These are phyloP conservation scores for Cardiocondyla obscurior DNA, from an alignment of 1,140 invertebrate genomes.

Conservation along the genomic window DNA sequence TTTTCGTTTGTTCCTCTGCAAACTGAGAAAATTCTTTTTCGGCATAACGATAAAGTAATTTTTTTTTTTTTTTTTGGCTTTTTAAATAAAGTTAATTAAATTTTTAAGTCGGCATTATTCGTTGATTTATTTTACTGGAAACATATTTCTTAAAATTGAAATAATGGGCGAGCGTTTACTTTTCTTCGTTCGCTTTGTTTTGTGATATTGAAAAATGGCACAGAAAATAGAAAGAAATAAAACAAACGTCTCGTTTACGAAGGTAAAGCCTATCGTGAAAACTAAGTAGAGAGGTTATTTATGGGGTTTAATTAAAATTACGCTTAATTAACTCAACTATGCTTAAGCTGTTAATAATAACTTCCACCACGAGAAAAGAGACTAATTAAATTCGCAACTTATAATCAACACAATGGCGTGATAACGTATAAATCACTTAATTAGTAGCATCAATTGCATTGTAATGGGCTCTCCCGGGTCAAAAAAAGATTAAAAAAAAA, in stretches of 20 bases:
- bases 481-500: background rate
- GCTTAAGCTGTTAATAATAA: constrained; percentile 30
- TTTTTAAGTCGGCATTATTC: background rate
- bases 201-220: background rate
- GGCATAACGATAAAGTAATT: background rate
- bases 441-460: constrained; percentile 48
- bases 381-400: constrained; percentile 47
- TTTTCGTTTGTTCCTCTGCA: background rate
- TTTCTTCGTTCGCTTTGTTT: too few relatives aligned
- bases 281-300: constrained; percentile 28
- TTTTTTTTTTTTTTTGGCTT: too few relatives aligned
- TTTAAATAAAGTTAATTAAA: background rate
- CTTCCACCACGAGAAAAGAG: constrained; percentile 13
- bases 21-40: constrained; percentile 15
- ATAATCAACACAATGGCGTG: constrained; percentile 23
- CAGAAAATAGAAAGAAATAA: background rate
- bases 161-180: too few relatives aligned
- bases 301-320: constrained; percentile 23
- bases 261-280: background rate
- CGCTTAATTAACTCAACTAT: constrained; percentile 41
- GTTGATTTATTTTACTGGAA: background rate
- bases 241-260: background rate
- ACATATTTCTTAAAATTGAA: too few relatives aligned
- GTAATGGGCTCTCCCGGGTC: constrained; percentile 17
- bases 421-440: constrained; percentile 50